Conservation (phyloP, 1,140 invertebrate species). For the Solenopsis invicta region DNA sequence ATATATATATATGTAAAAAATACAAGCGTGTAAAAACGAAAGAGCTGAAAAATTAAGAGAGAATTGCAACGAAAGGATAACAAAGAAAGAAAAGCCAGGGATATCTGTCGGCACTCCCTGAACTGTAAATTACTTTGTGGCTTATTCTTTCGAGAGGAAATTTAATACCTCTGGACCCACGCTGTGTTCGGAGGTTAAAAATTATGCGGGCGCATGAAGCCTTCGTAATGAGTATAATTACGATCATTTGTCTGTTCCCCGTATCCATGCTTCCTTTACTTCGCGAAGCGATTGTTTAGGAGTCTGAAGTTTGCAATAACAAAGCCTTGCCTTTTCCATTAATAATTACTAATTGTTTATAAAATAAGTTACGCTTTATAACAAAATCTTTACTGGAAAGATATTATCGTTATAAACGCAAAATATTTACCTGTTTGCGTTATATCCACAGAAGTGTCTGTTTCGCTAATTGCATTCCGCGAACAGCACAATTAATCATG, state of each 20-base stretch:
- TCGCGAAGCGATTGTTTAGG: conserved; percentile 3
- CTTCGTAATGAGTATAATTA: conserved; percentile 85
- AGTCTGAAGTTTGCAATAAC: not conserved
- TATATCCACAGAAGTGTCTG: conserved; percentile 21
- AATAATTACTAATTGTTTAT: not conserved
- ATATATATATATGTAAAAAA: no score
- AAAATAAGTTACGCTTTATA: not conserved
- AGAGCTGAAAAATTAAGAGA: conserved; percentile 63
- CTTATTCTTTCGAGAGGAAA: conserved; percentile 82
- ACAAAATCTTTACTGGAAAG: not conserved
- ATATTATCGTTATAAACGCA: not conserved
- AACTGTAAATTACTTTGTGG: conserved; percentile 84
- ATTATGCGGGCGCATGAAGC: conserved; percentile 78
- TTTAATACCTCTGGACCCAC: conserved; percentile 84
- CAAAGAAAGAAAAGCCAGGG: conserved; percentile 77
- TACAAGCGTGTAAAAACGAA: conserved; percentile 30
- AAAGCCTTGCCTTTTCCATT: not conserved
- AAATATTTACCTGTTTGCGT: conserved; percentile 35
- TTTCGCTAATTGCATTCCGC: conserved; percentile 45
- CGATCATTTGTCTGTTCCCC: conserved; percentile 75
- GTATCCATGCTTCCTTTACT: conserved; percentile 56
- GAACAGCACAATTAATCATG: conserved; percentile 50
- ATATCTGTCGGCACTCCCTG: conserved; percentile 76
- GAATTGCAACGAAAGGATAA: conserved; percentile 19
- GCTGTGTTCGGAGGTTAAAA: conserved; percentile 83